These are phyloP conservation scores for Coreius guichenoti DNA, from an alignment of 2,797 vertebrate species.

Conservation along the genomic window DNA sequence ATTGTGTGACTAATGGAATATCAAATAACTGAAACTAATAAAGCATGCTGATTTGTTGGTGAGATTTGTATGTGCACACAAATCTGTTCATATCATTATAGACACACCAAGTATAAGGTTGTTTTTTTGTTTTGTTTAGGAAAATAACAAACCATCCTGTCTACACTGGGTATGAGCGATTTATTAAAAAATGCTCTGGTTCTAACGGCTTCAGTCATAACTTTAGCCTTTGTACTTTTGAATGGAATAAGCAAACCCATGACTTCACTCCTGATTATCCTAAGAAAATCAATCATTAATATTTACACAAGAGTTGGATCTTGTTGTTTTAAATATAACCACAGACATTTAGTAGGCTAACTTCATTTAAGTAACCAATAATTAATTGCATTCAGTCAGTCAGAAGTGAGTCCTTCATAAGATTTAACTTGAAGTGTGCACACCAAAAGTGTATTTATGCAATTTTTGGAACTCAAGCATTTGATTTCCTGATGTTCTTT, in stretches of 20 bases:
- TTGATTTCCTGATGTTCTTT: background rate
- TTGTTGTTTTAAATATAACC: background rate
- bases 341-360: background rate
- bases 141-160: background rate
- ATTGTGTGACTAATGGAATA: background rate
- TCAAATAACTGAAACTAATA: background rate
- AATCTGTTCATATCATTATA: background rate
- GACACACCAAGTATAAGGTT: background rate
- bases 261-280: background rate
- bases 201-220: background rate
- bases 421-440: background rate
- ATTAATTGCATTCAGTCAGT: background rate
- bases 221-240: background rate
- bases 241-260: background rate
- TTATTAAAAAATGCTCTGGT: background rate
- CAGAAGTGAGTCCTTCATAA: background rate
- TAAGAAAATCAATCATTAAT: background rate
- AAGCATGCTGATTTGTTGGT: background rate
- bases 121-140: background rate
- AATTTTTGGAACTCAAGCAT: background rate
- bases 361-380: background rate
- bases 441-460: background rate
- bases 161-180: background rate
- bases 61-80: background rate
- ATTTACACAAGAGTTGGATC: background rate